phyloP scores from a whole-genome alignment of 35 echinoderm and acorn worm species.

The Heliocidaris erythrogramma region DNA sequence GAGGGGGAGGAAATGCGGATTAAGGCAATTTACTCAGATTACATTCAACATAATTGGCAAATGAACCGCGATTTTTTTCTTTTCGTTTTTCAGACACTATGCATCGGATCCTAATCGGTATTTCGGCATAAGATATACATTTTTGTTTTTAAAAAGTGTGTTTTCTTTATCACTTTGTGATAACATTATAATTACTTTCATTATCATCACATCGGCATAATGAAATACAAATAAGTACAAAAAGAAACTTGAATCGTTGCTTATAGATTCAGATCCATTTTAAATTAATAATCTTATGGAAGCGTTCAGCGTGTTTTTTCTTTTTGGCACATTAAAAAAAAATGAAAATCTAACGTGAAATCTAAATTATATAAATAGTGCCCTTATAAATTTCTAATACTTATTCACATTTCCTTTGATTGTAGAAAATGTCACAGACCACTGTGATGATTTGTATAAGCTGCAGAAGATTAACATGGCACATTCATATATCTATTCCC shows the following conservation, averaged over 20 bases:
- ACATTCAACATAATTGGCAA: background rate
- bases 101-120: background rate
- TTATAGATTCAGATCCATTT: background rate
- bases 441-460: no score
- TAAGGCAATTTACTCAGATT: slow-evolving; percentile 12
- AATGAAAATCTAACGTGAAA: no score
- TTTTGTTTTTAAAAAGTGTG: background rate
- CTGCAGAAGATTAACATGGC: no score
- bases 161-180: background rate
- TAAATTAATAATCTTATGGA: background rate
- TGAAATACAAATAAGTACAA: background rate
- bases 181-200: background rate
- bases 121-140: background rate
- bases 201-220: background rate
- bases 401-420: no score
- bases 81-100: background rate
- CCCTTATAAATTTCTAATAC: no score
- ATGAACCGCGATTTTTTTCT: background rate
- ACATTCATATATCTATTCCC: no score
- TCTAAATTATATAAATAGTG: no score
- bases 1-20: background rate
- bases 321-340: no score
- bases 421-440: no score
- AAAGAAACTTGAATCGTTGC: background rate
- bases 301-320: no score